These are phyloP conservation scores for Phyllotreta striolata DNA, from an alignment of 2,888 invertebrate genomes.

Conservation along the genomic window DNA sequence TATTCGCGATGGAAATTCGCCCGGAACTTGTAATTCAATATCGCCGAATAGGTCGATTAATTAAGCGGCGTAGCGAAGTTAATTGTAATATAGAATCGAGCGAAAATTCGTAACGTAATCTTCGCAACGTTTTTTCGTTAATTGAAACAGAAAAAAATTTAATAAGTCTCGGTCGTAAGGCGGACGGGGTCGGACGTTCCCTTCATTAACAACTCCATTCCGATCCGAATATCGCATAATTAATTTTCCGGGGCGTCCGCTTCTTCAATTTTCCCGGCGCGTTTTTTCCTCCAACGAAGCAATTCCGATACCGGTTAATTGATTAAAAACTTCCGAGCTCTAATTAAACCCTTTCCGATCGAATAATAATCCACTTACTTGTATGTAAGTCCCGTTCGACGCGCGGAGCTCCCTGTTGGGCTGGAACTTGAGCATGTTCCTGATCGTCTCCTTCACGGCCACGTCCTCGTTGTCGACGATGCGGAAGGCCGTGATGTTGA, in stretches of 20 bases:
- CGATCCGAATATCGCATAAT: too few species aligned
- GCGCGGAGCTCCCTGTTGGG: conserved; percentile 52
- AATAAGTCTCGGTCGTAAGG: background rate
- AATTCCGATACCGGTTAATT: too few species aligned
- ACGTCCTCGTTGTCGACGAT: conserved; percentile 75
- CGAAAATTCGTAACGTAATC: too few species aligned
- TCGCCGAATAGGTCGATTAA: background rate
- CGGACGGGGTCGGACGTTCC: background rate
- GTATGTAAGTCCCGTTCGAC: conserved; percentile 57
- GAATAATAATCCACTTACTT: conserved; percentile 53
- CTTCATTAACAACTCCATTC: too few species aligned
- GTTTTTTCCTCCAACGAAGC: too few species aligned
- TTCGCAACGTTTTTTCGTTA: too few species aligned
- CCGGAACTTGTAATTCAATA: conserved; percentile 18
- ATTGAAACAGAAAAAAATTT: too few species aligned
- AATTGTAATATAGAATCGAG: too few species aligned
- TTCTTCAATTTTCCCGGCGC: background rate
- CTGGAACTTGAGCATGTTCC: conserved; percentile 75
- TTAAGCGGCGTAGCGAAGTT: background rate
- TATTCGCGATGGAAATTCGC: conserved; percentile 20
- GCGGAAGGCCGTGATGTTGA: conserved; percentile 79
- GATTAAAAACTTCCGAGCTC: too few species aligned
- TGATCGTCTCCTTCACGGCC: conserved; percentile 71
- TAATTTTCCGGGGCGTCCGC: background rate
- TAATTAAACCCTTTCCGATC: too few species aligned